A percentile compares a stretch with the other conserved stretches of the same genome.
Evolutionary conservation across 2,113 vertebrate species (phyloP).

Genomic region (Pogonocichla stellata): DNA sequence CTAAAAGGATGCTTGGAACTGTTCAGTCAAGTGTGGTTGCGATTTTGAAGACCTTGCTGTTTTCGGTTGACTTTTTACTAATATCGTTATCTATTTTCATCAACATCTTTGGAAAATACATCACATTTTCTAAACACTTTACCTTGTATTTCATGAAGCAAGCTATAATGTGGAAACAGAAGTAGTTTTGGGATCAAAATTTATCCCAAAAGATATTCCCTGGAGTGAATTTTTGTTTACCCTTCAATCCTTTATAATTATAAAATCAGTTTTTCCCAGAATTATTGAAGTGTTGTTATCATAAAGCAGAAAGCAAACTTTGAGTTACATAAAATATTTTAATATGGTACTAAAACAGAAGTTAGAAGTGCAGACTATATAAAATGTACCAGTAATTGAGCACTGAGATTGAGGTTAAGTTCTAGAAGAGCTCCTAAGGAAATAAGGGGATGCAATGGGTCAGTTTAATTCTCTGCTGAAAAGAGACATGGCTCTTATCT

Average conservation of each 20-base stretch:
- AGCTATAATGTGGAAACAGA: not conserved
- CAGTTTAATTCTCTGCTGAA: constrained; percentile 4
- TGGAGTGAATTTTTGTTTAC: not conserved
- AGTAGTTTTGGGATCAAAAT: not conserved
- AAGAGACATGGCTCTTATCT: not conserved
- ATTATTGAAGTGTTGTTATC: not conserved
- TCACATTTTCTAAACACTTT: not conserved
- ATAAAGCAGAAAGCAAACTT: not conserved
- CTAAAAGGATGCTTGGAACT: not conserved
- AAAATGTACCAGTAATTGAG: not conserved
- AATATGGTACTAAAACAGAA: not conserved
- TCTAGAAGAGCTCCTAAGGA: not conserved
- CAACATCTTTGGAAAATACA: not conserved
- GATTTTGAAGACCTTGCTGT: not conserved
- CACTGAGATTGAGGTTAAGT: not conserved
- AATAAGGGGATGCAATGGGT: not conserved
- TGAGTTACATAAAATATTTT: not conserved
- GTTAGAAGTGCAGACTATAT: not conserved
- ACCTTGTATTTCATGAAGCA: not conserved
- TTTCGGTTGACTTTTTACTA: constrained; percentile 39
- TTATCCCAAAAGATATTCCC: not conserved
- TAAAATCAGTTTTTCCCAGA: not conserved
- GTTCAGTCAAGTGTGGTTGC: constrained; percentile 5
- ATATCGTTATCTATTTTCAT: not conserved
- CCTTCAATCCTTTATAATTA: not conserved